Conservation (phyloP, 2,888 invertebrate species). For the Leucoptera coffeella region DNA sequence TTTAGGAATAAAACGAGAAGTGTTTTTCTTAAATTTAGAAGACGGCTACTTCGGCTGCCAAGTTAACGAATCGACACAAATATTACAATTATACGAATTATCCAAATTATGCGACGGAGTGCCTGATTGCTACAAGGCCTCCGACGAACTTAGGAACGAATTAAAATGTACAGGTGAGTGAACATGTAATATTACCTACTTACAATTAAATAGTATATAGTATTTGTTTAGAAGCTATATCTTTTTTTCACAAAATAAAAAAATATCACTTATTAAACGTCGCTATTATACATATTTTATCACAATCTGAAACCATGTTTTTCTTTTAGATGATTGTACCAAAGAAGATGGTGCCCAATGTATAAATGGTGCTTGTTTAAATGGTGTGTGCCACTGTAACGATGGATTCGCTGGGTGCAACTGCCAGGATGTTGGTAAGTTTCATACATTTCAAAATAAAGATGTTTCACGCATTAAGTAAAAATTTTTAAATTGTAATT, state of each 20-base stretch:
- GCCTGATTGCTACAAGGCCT: constrained; percentile 85
- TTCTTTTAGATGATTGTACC: constrained; percentile 77
- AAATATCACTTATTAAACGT: no score
- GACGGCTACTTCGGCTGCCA: constrained; percentile 97
- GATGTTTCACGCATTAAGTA: no score
- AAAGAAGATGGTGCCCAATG: constrained; percentile 86
- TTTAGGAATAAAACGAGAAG: constrained; percentile 81
- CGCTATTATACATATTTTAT: no score
- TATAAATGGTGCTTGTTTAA: constrained; percentile 89
- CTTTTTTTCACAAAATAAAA: no score
- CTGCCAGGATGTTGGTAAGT: constrained; percentile 86
- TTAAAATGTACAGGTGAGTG: constrained; percentile 92
- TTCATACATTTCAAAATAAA: no score
- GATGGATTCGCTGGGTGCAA: constrained; percentile 93
- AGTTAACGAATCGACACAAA: constrained; percentile 92
- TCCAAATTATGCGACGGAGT: constrained; percentile 90
- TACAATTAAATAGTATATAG: no score
- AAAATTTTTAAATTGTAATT: no score
- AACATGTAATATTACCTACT: no score
- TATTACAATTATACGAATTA: constrained; percentile 90
- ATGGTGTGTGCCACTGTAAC: constrained; percentile 91
- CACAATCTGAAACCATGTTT: no score
- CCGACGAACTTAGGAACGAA: constrained; percentile 83
- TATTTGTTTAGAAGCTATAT: no score
- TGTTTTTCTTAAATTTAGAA: constrained; percentile 94